Conservation (phyloP, 2,797 vertebrate genomes). For the Centroberyx gerrardi region DNA sequence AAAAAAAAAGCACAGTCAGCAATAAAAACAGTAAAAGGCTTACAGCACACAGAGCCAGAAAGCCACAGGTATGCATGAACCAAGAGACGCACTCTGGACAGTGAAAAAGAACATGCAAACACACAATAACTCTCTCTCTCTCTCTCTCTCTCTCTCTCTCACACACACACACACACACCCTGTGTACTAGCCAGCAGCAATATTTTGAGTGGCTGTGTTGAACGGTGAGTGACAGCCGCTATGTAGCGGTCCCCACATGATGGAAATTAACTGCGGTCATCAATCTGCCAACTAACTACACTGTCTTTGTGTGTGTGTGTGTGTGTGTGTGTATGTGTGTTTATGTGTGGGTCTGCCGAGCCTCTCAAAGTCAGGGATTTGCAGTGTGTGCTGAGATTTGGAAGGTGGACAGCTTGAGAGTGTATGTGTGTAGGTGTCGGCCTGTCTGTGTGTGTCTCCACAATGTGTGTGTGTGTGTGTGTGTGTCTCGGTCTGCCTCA, state of each 20-base stretch:
- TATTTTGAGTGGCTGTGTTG: no score
- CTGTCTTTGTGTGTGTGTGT: not conserved
- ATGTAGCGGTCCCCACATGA: constrained; percentile 1
- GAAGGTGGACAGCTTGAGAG: not conserved
- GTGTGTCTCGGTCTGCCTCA: not conserved
- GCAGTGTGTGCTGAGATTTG: not conserved
- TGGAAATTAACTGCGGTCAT: constrained; percentile 32
- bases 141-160: not conserved
- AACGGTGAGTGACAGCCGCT: no score
- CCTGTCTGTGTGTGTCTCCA: not conserved
- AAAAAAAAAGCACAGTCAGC: constrained; percentile 10
- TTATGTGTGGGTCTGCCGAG: not conserved
- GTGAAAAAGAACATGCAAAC: not conserved
- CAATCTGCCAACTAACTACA: not conserved
- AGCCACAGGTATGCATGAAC: constrained; percentile 31
- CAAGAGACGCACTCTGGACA: constrained; percentile 12
- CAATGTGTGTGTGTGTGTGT: not conserved
- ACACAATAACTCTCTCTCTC: not conserved
- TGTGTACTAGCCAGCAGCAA: no score
- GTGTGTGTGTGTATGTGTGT: not conserved
- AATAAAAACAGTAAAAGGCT: constrained; percentile 2
- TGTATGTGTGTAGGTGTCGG: not conserved
- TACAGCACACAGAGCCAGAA: constrained; percentile 5
- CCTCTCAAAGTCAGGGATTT: not conserved
- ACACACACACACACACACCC: constrained; percentile 1